phyloP scores from a whole-genome alignment of 2,888 invertebrate species.

The Tachina lurida region DNA sequence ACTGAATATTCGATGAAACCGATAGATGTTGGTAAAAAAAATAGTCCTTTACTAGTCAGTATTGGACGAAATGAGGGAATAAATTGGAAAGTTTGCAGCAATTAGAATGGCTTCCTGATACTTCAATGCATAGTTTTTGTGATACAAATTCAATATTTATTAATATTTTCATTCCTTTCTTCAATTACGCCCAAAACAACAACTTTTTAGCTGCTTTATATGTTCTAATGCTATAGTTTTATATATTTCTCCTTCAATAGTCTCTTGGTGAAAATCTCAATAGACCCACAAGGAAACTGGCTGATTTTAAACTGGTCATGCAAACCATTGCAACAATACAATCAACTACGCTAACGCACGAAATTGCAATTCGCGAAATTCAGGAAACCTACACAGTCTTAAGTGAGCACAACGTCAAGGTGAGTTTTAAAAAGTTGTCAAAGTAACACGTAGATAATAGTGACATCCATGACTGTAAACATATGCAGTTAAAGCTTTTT shows the following conservation, averaged over 20 bases:
- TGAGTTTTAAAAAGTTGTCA: slow-evolving; percentile 78
- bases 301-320: slow-evolving; percentile 93
- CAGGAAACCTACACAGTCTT: slow-evolving; percentile 91
- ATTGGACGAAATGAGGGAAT: no score
- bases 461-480: not conserved
- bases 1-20: no score
- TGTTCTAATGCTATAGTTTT: not conserved
- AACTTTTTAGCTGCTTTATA: not conserved
- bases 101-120: no score
- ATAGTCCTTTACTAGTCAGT: no score
- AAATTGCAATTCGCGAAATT: slow-evolving; percentile 89
- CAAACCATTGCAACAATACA: slow-evolving; percentile 90
- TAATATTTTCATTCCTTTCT: no score
- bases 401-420: slow-evolving; percentile 88
- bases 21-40: no score
- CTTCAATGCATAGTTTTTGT: no score
- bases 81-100: no score
- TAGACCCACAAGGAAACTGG: slow-evolving; percentile 89
- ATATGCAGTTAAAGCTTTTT: not conserved
- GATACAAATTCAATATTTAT: no score
- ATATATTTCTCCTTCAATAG: slow-evolving; percentile 70
- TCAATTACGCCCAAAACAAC: not conserved
- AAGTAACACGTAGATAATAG: not conserved
- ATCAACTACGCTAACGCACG: slow-evolving; percentile 89
- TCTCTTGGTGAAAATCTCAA: slow-evolving; percentile 87